Percentiles rank a stretch among this genome's conserved stretches.
These are phyloP conservation scores for Osmoderma eremita DNA, from an alignment of 2,888 invertebrate species.

Conservation along the genomic window DNA sequence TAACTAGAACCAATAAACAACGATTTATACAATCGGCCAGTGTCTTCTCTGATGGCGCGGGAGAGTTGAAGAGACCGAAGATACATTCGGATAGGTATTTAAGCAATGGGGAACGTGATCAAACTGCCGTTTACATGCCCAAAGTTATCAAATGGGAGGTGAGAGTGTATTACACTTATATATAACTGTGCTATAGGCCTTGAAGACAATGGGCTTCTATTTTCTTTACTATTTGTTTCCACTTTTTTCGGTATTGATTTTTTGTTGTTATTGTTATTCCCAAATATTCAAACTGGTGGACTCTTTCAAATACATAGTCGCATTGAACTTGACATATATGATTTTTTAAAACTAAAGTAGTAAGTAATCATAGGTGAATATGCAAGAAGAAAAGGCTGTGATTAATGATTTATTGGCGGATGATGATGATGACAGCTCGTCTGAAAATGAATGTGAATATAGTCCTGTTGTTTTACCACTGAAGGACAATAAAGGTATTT, in stretches of 20 bases:
- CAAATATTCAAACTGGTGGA: too few relatives aligned
- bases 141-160: conserved; percentile 42
- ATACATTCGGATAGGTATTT: conserved; percentile 45
- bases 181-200: too few relatives aligned
- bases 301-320: too few relatives aligned
- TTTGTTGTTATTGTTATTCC: too few relatives aligned
- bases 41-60: conserved; percentile 59
- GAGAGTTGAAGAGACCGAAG: conserved; percentile 47
- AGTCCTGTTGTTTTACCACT: conserved; percentile 50
- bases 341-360: neutral
- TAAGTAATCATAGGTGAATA: conserved; percentile 51
- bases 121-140: conserved; percentile 44
- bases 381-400: conserved; percentile 53
- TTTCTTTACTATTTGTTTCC: too few relatives aligned
- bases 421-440: conserved; percentile 51
- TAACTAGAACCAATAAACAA: conserved; percentile 35
- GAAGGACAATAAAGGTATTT: conserved; percentile 50
- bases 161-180: too few relatives aligned
- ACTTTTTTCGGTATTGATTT: too few relatives aligned
- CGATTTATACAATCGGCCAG: conserved; percentile 57
- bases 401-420: conserved; percentile 53
- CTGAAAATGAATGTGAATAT: conserved; percentile 52
- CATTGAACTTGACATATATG: too few relatives aligned
- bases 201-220: too few relatives aligned
- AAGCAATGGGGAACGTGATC: conserved; percentile 45